Evolutionary conservation across 1,140 invertebrate species (phyloP).

Genomic region (Tetragonula clypearis): DNA sequence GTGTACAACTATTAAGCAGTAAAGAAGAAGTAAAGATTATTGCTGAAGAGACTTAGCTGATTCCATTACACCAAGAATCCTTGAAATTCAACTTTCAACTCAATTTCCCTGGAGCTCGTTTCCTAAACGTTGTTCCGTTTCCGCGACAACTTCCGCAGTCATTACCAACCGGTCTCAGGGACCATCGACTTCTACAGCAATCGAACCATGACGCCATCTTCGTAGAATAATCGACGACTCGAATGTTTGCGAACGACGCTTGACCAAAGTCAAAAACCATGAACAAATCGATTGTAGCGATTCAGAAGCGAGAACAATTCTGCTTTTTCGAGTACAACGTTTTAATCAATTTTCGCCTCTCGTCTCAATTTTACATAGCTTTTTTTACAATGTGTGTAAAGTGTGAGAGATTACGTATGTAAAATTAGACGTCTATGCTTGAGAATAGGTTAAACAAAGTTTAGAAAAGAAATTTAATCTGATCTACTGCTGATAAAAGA

Average conservation of each 20-base stretch:
- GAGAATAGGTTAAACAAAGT: too few relatives aligned
- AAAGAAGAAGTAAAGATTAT: neutral
- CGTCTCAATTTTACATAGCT: neutral
- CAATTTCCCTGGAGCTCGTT: constrained; percentile 12
- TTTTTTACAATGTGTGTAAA: too few relatives aligned
- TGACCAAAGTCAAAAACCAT: neutral
- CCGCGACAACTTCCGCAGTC: constrained; percentile 17
- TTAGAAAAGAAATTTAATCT: too few relatives aligned
- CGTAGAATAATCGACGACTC: neutral
- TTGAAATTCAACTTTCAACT: constrained; percentile 36
- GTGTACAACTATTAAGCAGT: neutral
- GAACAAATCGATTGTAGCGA: neutral
- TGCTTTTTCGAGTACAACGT: neutral
- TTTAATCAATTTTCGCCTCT: neutral
- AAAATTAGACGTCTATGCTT: too few relatives aligned
- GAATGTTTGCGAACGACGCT: neutral
- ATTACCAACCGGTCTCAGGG: neutral
- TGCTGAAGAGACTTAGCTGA: neutral
- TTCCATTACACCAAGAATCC: neutral
- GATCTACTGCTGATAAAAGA: too few relatives aligned
- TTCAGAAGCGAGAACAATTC: neutral
- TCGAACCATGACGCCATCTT: constrained; percentile 5
- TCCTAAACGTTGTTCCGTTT: constrained; percentile 27
- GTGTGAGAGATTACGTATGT: too few relatives aligned
- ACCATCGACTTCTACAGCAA: constrained; percentile 2